Percentiles rank a stretch among this genome's conserved stretches.
These are phyloP conservation scores for Gambusia affinis DNA, from an alignment of 2,113 vertebrate genomes.

Conservation along the genomic window DNA sequence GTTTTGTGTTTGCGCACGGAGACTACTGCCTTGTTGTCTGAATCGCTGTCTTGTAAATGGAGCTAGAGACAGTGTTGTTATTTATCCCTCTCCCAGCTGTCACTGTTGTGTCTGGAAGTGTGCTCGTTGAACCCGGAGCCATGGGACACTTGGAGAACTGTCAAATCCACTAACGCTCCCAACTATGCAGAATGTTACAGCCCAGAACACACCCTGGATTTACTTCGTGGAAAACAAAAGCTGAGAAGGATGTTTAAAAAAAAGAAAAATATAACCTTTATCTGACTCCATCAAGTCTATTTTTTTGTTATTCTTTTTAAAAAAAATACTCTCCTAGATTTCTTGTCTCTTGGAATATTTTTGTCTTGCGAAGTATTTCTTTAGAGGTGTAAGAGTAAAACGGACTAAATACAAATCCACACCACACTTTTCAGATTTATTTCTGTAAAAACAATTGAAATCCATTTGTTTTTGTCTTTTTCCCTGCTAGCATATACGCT, in stretches of 20 bases:
- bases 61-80: slow-evolving; percentile 90
- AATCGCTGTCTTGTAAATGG: slow-evolving; percentile 54
- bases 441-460: too few relatives aligned
- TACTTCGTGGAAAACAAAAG: slow-evolving; percentile 76
- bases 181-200: slow-evolving; percentile 80
- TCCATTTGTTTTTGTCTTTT: too few relatives aligned
- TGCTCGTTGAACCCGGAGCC: slow-evolving; percentile 75
- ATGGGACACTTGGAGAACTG: slow-evolving; percentile 81
- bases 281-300: slow-evolving; percentile 16
- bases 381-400: too few relatives aligned
- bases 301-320: not conserved
- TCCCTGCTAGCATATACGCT: too few relatives aligned
- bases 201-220: slow-evolving; percentile 75
- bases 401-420: too few relatives aligned
- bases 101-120: slow-evolving; percentile 95
- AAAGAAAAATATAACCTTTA: slow-evolving; percentile 40
- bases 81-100: slow-evolving; percentile 91
- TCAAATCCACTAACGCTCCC: slow-evolving; percentile 84
- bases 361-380: not conserved
- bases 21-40: slow-evolving; percentile 53
- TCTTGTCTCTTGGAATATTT: not conserved
- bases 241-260: slow-evolving; percentile 65
- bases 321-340: not conserved
- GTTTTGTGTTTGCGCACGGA: slow-evolving; percentile 11
- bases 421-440: too few relatives aligned